A percentile compares a stretch with the other conserved stretches of the same genome.
Evolutionary conservation across 2,113 vertebrate species (phyloP).

Genomic region (Oryzias melastigma): DNA sequence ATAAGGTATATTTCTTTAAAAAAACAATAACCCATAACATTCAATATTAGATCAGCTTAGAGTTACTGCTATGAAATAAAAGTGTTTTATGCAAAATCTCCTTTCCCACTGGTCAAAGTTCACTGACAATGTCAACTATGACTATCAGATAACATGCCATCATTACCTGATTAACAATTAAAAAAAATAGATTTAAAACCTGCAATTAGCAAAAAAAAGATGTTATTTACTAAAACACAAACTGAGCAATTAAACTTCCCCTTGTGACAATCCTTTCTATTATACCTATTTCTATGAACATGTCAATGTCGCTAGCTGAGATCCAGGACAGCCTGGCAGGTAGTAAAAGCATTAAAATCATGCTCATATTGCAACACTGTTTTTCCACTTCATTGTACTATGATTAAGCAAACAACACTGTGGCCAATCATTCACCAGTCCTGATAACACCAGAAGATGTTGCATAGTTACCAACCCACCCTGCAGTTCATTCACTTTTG

Average conservation of each 20-base stretch:
- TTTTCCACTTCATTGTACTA: constrained; percentile 19
- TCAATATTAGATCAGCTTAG: too few species aligned
- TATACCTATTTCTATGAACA: too few species aligned
- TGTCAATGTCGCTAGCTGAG: neutral
- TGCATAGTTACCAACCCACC: constrained; percentile 30
- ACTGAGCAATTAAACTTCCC: too few species aligned
- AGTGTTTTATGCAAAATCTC: too few species aligned
- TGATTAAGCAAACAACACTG: constrained; percentile 35
- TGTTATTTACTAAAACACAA: too few species aligned
- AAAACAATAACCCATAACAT: too few species aligned
- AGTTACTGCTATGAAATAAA: too few species aligned
- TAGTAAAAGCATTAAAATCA: constrained; percentile 41
- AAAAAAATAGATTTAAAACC: too few species aligned
- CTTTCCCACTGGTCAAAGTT: neutral
- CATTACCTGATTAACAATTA: constrained; percentile 12
- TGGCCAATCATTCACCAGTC: constrained; percentile 70
- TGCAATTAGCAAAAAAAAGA: too few species aligned
- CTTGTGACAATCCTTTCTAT: too few species aligned
- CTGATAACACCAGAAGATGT: constrained; percentile 64
- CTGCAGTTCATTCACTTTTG: neutral
- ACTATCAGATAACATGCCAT: neutral
- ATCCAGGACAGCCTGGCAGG: constrained; percentile 25
- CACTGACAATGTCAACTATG: constrained; percentile 17
- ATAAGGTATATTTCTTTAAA: too few species aligned
- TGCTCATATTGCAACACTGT: constrained; percentile 7